Evolutionary conservation across 1,140 invertebrate species (phyloP), one percentile per base, ranked within the genome.

Genomic region (Polypedilum pembai): DNA sequence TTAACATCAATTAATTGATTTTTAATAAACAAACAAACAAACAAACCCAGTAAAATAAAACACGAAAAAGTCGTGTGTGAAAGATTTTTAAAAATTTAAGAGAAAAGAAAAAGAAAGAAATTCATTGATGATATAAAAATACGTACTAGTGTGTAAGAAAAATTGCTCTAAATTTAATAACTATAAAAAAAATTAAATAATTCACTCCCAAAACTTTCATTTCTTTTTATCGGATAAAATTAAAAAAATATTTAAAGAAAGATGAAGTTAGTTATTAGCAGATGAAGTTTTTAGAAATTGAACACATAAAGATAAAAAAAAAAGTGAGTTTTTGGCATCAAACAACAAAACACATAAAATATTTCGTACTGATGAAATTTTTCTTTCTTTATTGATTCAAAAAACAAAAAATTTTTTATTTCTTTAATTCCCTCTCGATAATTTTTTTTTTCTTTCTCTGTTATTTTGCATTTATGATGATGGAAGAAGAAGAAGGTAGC

Each of bases 41-140:
- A 33, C 24, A 33, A 33, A 33, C 24, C 24, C 24, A 33, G 24
- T 33, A 33, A 33, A 33, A 33, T 33, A 33, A 33, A 33, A 3
- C 24, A 33, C 24, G 5, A 33, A 5, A 33, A 33, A n/a, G n/a
- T 33, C 5, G 5, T 33, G 24, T 33, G 5, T 5, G 24, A 5
- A 33, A 33, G 24, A 3, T 33, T 33, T 33, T 33, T 33, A 3
- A 33, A 3, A 33, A 33, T 5, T 33, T 33, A 33, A 33, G 24
- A 33, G 24, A 56, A 56, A 56, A 15, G 10, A 56, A 56, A 12
- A 56, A 56, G 8, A 56, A 69, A 10, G 17, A 69, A 69, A 69
- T 69, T 69, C 65, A 69, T 56, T 69, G 65, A 69, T 69, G 65
- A 69, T 69, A 69, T 69, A 21, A 69, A 69, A 69, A 69, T 69